Evolutionary conservation across 2,797 vertebrate species (phyloP).

Genomic region (Amblyraja radiata): DNA sequence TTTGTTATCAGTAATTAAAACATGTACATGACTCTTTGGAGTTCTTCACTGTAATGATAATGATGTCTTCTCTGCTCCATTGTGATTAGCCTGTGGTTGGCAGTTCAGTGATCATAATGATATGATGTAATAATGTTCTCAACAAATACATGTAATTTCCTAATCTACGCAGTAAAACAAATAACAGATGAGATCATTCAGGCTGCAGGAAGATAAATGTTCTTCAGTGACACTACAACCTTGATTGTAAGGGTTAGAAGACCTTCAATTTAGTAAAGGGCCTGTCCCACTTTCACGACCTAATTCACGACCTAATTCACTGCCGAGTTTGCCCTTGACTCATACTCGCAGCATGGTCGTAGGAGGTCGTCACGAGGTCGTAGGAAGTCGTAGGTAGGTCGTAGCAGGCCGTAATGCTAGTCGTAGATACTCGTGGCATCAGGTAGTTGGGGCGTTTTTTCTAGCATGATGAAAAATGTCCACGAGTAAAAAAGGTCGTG

Average conservation of each 20-base stretch:
- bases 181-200: not conserved
- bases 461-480: too few relatives aligned
- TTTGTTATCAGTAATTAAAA: not conserved
- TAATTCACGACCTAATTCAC: too few relatives aligned
- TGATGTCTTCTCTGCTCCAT: not conserved
- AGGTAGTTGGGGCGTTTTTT: too few relatives aligned
- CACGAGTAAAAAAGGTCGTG: too few relatives aligned
- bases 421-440: too few relatives aligned
- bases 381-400: too few relatives aligned
- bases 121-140: not conserved
- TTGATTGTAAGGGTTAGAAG: constrained; percentile 8
- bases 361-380: too few relatives aligned
- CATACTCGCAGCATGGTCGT: too few relatives aligned
- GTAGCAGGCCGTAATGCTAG: too few relatives aligned
- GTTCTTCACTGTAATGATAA: not conserved
- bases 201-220: not conserved
- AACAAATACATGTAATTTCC: not conserved
- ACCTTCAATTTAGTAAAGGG: not conserved
- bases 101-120: not conserved
- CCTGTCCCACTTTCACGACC: too few relatives aligned
- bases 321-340: too few relatives aligned
- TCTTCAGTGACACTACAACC: not conserved
- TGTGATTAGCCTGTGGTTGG: not conserved
- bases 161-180: not conserved
- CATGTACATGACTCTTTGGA: not conserved